These are phyloP conservation scores for Cheilosia urbana DNA, from an alignment of 2,888 invertebrate genomes.

Conservation along the genomic window DNA sequence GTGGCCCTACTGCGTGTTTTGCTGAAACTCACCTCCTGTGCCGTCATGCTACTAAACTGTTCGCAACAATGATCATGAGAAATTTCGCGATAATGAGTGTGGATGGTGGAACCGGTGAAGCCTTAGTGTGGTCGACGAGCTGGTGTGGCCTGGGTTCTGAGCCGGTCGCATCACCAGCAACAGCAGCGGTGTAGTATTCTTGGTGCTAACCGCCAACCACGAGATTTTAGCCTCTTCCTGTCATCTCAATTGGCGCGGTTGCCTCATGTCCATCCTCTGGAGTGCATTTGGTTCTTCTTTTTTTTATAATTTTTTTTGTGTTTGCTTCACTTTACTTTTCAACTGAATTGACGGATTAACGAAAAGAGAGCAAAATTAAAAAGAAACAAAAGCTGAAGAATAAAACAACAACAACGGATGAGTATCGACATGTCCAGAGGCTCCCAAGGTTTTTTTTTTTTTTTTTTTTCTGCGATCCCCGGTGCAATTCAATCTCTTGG, in stretches of 20 bases:
- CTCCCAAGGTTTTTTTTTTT: slow-evolving; percentile 73
- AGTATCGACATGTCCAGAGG: slow-evolving; percentile 75
- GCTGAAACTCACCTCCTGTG: slow-evolving; percentile 29
- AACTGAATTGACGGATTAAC: slow-evolving; percentile 74
- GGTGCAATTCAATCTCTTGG: slow-evolving; percentile 75
- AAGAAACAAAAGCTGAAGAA: slow-evolving; percentile 22
- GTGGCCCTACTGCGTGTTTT: slow-evolving; percentile 21
- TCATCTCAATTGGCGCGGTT: slow-evolving; percentile 74
- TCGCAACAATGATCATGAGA: slow-evolving; percentile 76
- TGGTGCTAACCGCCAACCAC: slow-evolving; percentile 75
- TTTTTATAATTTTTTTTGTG: not conserved
- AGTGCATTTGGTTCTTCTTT: slow-evolving; percentile 44
- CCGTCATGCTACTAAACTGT: slow-evolving; percentile 73
- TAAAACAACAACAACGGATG: slow-evolving; percentile 39
- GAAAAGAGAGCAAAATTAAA: slow-evolving; percentile 64
- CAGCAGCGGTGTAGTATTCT: slow-evolving; percentile 52
- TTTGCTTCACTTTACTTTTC: slow-evolving; percentile 48
- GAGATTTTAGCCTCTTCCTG: slow-evolving; percentile 76
- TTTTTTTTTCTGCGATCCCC: slow-evolving; percentile 51
- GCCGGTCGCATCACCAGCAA: slow-evolving; percentile 31
- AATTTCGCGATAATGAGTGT: slow-evolving; percentile 76
- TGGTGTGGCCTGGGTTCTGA: slow-evolving; percentile 45
- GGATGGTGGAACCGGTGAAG: slow-evolving; percentile 67
- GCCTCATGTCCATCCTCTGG: slow-evolving; percentile 69
- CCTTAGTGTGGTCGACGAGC: slow-evolving; percentile 63